phyloP scores from a whole-genome alignment of 2,888 invertebrate species.

The Theretra japonica region DNA sequence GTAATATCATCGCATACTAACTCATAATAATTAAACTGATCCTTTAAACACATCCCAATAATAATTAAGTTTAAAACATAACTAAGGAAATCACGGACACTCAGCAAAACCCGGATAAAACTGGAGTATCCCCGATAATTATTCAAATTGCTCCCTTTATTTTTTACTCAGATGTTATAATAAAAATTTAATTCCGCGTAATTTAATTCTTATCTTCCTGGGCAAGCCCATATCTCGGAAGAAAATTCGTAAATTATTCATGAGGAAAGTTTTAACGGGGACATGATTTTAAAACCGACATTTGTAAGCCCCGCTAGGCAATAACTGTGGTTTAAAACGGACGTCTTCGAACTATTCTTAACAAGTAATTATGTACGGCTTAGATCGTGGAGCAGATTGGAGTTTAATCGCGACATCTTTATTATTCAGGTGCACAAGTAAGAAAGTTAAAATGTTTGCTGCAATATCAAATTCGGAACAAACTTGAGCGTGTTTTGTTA shows the following conservation, averaged over 20 bases:
- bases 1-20: no score
- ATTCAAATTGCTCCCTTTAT: slow-evolving; percentile 76
- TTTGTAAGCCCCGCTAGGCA: slow-evolving; percentile 75
- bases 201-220: slow-evolving; percentile 81
- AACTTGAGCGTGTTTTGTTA: slow-evolving; percentile 60
- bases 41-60: neutral
- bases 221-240: slow-evolving; percentile 80
- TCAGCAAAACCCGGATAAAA: slow-evolving; percentile 39
- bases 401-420: neutral
- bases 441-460: slow-evolving; percentile 45
- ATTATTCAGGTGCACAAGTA: slow-evolving; percentile 5
- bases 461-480: slow-evolving; percentile 54
- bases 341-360: slow-evolving; percentile 42
- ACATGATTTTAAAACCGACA: slow-evolving; percentile 83
- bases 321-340: slow-evolving; percentile 51
- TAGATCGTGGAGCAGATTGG: neutral
- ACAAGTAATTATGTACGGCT: slow-evolving; percentile 8
- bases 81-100: slow-evolving; percentile 24
- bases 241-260: slow-evolving; percentile 84
- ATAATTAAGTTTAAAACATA: slow-evolving; percentile 15
- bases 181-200: slow-evolving; percentile 79
- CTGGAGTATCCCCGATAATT: slow-evolving; percentile 60
- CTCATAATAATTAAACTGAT: no score
- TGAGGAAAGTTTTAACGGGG: slow-evolving; percentile 82
- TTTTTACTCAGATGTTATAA: slow-evolving; percentile 75